These are phyloP conservation scores for Oxystoma pomonae DNA, from an alignment of 2,888 invertebrate genomes.

Conservation along the genomic window DNA sequence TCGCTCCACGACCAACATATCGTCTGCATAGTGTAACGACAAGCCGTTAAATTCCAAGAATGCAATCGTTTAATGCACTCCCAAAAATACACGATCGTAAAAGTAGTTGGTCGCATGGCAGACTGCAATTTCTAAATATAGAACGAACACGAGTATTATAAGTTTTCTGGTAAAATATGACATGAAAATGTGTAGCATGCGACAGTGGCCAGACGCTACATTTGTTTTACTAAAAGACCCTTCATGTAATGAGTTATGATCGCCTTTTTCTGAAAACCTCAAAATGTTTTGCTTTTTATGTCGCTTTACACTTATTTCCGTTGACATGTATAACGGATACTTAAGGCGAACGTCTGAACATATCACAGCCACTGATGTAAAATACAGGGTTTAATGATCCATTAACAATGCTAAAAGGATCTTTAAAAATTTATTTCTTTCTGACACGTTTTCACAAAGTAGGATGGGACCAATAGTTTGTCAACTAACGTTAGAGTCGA, in stretches of 20 bases:
- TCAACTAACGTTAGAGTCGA: too few relatives aligned
- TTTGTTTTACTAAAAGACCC: constrained; percentile 33
- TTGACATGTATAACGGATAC: too few relatives aligned
- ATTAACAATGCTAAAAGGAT: too few relatives aligned
- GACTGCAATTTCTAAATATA: constrained; percentile 39
- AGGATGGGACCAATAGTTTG: too few relatives aligned
- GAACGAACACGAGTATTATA: constrained; percentile 6
- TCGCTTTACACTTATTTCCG: too few relatives aligned
- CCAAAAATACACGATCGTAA: background rate
- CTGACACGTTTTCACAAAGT: too few relatives aligned
- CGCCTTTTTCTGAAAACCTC: background rate
- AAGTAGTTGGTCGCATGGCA: constrained; percentile 26
- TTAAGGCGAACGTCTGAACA: too few relatives aligned
- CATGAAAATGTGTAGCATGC: constrained; percentile 30
- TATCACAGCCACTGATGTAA: too few relatives aligned
- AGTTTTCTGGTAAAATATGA: constrained; percentile 24
- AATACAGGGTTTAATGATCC: too few relatives aligned
- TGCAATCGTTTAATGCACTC: background rate
- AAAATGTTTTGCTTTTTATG: background rate
- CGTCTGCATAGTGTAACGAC: background rate
- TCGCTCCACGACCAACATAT: background rate
- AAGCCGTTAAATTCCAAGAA: background rate
- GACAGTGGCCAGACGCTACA: constrained; percentile 35
- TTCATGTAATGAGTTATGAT: background rate
- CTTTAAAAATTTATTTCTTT: too few relatives aligned